Conservation (phyloP, 2,888 invertebrate species). For the Halictus quadricinctus region DNA sequence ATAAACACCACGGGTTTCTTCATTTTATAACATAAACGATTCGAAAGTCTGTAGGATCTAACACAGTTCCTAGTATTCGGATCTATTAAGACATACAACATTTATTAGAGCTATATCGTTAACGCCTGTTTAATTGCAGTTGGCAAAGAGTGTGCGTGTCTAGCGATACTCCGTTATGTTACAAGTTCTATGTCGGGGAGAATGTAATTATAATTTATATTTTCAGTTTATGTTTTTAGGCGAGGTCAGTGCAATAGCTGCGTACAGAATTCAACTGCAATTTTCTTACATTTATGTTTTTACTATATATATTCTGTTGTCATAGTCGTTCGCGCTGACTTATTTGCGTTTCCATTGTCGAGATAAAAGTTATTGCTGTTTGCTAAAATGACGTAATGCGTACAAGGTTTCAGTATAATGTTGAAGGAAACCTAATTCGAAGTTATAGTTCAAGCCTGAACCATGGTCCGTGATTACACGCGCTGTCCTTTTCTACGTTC, state of each 20-base stretch:
- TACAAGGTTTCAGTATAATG: too few species aligned
- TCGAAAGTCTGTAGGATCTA: background rate
- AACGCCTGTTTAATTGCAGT: background rate
- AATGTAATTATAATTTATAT: background rate
- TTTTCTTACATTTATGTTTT: too few species aligned
- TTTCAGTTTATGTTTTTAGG: background rate
- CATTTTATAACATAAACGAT: background rate
- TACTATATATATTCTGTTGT: too few species aligned
- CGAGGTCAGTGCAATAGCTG: too few species aligned
- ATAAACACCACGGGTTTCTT: background rate
- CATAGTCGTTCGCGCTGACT: too few species aligned
- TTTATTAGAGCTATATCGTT: background rate
- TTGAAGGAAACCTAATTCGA: too few species aligned
- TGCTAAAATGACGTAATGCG: background rate
- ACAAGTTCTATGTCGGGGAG: background rate
- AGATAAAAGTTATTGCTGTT: too few species aligned
- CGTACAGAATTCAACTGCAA: too few species aligned
- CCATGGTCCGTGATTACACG: too few species aligned
- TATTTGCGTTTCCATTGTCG: too few species aligned
- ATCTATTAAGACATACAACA: background rate
- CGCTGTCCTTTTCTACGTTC: too few species aligned
- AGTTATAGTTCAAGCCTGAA: too few species aligned
- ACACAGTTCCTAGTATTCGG: background rate
- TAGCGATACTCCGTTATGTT: background rate
- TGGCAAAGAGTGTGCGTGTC: background rate